phyloP scores from a whole-genome alignment of 2,797 vertebrate species.

The Gallinago stenura region DNA sequence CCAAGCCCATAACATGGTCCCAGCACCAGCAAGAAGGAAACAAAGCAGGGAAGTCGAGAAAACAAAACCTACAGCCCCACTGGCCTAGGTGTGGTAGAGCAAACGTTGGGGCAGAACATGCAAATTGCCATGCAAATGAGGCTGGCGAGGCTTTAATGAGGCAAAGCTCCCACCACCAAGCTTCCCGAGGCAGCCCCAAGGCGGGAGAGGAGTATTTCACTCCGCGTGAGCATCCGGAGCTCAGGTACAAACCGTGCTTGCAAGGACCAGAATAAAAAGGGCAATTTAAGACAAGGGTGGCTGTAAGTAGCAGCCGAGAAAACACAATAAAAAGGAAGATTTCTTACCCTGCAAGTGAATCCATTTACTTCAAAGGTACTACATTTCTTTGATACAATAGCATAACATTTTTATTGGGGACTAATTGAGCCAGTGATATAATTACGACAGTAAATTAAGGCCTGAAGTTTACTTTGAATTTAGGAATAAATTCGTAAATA shows the following conservation, averaged over 20 bases:
- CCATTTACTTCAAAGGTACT: slow-evolving; percentile 55
- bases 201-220: slow-evolving; percentile 22
- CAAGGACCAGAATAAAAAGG: slow-evolving; percentile 1
- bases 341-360: slow-evolving; percentile 30
- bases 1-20: neutral
- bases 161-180: slow-evolving; percentile 21
- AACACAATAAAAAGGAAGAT: slow-evolving; percentile 41
- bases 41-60: neutral
- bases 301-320: slow-evolving; percentile 20
- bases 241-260: neutral
- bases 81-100: neutral
- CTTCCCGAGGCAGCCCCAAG: neutral
- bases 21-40: neutral
- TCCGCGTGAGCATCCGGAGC: neutral
- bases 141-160: slow-evolving; percentile 15
- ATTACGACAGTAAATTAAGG: slow-evolving; percentile 74
- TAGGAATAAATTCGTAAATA: slow-evolving; percentile 54
- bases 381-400: slow-evolving; percentile 16
- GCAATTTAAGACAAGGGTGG: slow-evolving; percentile 37
- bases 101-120: neutral
- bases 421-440: slow-evolving; percentile 76
- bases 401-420: slow-evolving; percentile 55
- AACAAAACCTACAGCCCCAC: neutral
- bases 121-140: slow-evolving; percentile 53
- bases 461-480: slow-evolving; percentile 63